Evolutionary conservation across 2,113 vertebrate genomes (phyloP), one percentile per base, ranked within the genome.

Genomic region (Pluvialis apricaria): DNA sequence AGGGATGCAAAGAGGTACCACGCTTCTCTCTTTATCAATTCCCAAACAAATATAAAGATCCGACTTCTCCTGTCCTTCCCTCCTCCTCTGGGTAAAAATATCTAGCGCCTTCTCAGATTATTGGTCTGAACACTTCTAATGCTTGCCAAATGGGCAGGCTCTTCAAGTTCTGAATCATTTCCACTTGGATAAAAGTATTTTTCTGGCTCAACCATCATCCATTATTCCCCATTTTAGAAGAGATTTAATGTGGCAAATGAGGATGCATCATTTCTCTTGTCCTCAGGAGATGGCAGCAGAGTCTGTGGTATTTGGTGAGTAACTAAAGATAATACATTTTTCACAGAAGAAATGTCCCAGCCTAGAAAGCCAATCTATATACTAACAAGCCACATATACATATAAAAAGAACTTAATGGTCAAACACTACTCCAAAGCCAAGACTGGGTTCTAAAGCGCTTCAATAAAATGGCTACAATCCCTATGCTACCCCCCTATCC

Each of bases 221-320:
- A 72, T 91, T 76, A 95, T 77, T 93, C 34, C 82, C 78, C 75
- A 90, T 96, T 91, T 90, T n/a, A 85, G 36, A 78, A 88, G 40
- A 79, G 52, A 92, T 69, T 92, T 79, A 57, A 44, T 85, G 82
- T 70, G 78, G 66, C 45, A 77, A 87, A 96, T 24, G 49, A 90
- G 25, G 75, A 87, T 85, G 75, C 62, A 90, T 62, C 8, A 70
- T 82, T 96, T 90, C 58, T 76, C 51, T 90, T 61, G 13, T 91
- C 47, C 75, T 96, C 93, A 90, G 75, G 84, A 96, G 94, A 85
- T 94, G 94, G 93, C 95, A 96, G 95, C 75, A 96, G 86, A 96
- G 82, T 38, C 84, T 94, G 73, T 31, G 60, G 21, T 58, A 62
- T 69, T 61, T 77, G 57, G 34, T 75, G 64, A 88, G 51, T 55